Evolutionary conservation across 92 coral and sea anemone genomes (phyloP).

Genomic region (Nematostella vectensis): DNA sequence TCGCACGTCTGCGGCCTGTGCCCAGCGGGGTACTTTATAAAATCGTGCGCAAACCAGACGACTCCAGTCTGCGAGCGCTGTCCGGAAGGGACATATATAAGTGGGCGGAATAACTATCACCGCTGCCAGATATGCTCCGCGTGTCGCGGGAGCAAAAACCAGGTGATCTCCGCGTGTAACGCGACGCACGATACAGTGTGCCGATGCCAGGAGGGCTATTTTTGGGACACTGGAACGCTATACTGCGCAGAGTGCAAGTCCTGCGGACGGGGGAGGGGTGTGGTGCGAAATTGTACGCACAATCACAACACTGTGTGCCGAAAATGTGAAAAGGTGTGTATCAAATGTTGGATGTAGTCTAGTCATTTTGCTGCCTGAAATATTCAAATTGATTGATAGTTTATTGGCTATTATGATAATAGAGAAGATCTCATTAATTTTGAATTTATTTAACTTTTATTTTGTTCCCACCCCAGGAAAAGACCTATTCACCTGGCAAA

Average conservation of each 20-base stretch:
- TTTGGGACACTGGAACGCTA: conserved; percentile 2
- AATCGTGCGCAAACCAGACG: conserved; percentile 10
- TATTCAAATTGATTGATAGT: not conserved
- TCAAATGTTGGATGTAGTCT: not conserved
- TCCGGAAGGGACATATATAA: conserved; percentile 9
- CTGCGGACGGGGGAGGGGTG: conserved; percentile 47
- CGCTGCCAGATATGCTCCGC: conserved; percentile 8
- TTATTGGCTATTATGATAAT: too few species aligned
- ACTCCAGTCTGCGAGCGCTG: conserved; percentile 13
- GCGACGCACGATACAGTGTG: conserved; percentile 34
- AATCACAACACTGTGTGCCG: conserved; percentile 41
- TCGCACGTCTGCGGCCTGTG: conserved; percentile 19
- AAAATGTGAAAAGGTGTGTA: conserved; percentile 40
- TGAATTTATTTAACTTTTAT: too few species aligned
- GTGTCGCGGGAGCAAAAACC: conserved; percentile 21
- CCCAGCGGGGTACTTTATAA: conserved; percentile 17
- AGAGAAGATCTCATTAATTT: too few species aligned
- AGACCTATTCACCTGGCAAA: conserved; percentile 23
- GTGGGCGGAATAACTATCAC: not conserved
- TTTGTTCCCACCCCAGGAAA: conserved; percentile 36
- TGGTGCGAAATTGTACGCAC: conserved; percentile 21
- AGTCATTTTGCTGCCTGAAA: not conserved
- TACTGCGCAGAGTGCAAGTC: conserved; percentile 32
- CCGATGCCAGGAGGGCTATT: conserved; percentile 24
- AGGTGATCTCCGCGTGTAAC: conserved; percentile 18